These are phyloP conservation scores for Drosophila tripunctata DNA, from an alignment of 2,888 invertebrate genomes.

Conservation along the genomic window DNA sequence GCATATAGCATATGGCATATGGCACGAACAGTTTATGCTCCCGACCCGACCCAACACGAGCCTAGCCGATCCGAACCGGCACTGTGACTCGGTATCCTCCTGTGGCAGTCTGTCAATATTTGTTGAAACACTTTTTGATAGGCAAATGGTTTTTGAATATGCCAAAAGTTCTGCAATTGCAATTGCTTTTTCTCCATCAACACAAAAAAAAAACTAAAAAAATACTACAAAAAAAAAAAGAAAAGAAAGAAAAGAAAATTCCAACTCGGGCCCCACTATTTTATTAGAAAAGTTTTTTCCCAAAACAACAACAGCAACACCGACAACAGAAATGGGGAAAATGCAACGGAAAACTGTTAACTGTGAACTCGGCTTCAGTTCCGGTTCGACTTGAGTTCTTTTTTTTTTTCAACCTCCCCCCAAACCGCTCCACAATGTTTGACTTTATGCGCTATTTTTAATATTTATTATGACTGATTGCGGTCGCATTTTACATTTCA, in stretches of 20 bases:
- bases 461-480: constrained; percentile 78
- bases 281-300: constrained; percentile 75
- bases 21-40: background rate
- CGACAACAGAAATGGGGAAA: constrained; percentile 16
- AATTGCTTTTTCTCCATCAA: constrained; percentile 66
- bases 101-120: constrained; percentile 81
- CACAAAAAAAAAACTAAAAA: too few relatives aligned
- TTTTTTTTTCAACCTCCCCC: too few relatives aligned
- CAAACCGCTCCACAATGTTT: constrained; percentile 65
- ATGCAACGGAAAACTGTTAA: constrained; percentile 22
- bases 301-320: constrained; percentile 13
- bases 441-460: constrained; percentile 78
- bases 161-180: constrained; percentile 73
- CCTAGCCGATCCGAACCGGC: background rate
- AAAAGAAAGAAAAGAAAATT: constrained; percentile 2
- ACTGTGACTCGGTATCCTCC: constrained; percentile 32
- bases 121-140: constrained; percentile 81
- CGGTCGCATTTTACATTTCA: constrained; percentile 56
- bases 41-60: too few relatives aligned
- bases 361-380: constrained; percentile 3
- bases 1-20: too few relatives aligned
- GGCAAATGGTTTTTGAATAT: constrained; percentile 77
- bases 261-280: constrained; percentile 60
- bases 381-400: background rate
- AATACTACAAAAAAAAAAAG: background rate